These are phyloP conservation scores for Arctopsyche grandis DNA, from an alignment of 1,140 invertebrate species.

Conservation along the genomic window DNA sequence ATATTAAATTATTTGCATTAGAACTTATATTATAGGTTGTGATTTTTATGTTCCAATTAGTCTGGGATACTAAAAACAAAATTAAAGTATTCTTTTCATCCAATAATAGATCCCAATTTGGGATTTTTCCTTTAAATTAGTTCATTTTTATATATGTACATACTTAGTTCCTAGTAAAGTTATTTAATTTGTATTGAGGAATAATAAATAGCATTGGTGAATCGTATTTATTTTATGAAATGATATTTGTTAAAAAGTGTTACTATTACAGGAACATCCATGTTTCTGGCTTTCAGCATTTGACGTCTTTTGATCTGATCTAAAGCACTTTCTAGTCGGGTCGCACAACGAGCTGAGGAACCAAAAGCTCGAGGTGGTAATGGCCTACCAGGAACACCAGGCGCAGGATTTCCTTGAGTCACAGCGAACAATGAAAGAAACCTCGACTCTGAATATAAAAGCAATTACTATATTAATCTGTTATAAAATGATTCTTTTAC, in stretches of 20 bases:
- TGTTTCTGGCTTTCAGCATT: constrained; percentile 65
- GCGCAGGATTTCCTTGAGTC: constrained; percentile 59
- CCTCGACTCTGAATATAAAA: constrained; percentile 58
- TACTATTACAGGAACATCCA: constrained; percentile 63
- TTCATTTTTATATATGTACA: too few relatives aligned
- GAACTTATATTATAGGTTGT: neutral
- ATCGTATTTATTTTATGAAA: neutral
- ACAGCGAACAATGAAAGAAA: constrained; percentile 60
- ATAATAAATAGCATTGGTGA: neutral
- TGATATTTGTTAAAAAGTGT: neutral
- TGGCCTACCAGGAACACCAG: constrained; percentile 56
- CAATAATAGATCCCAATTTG: too few relatives aligned
- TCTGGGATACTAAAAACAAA: too few relatives aligned
- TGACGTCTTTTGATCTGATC: constrained; percentile 68
- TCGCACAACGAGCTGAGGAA: constrained; percentile 63
- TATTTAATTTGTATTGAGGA: too few relatives aligned
- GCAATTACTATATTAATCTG: too few relatives aligned
- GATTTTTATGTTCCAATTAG: too few relatives aligned
- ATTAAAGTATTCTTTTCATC: too few relatives aligned
- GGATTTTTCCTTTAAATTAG: too few relatives aligned
- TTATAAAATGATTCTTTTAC: too few relatives aligned
- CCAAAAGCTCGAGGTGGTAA: constrained; percentile 56
- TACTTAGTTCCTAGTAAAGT: too few relatives aligned
- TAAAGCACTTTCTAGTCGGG: constrained; percentile 67
- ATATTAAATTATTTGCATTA: neutral